Evolutionary conservation across 2,888 invertebrate genomes (phyloP), one percentile per base, ranked within the genome.

Genomic region (Fragum fragum): DNA sequence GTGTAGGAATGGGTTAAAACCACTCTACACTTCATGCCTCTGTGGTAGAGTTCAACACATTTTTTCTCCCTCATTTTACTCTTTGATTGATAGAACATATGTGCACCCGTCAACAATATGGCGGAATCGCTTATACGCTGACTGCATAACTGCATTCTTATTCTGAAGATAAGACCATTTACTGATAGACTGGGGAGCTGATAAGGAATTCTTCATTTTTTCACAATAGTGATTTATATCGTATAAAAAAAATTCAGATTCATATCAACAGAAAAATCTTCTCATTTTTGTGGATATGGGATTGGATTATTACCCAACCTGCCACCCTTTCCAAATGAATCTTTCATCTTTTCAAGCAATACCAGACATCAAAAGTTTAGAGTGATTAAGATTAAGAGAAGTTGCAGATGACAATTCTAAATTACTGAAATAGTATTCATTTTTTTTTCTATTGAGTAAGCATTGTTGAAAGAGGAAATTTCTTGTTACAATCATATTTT

Each of bases 31-130:
- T 9, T 36, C 9, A 36, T 36, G 32, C 32, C 32, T 36, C n/a
- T 36, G 32, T 36, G 32, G 5, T 36, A 36, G 18, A 29, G 68
- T 42, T 52, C 23, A 70, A 53, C 66, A 42, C 66, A 66, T 66
- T 42, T 66, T 53, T 70, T 29, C n/a, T 53, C 70, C 53, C 32
- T 70, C 55, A 55, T 55, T 71, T 71, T 36, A 29, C 61, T 57
- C 59, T 73, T 39, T 84, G 81, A 84, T 57, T 79, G 84, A 84
- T 39, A 68, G 79, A 76, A 71, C 84, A 84, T 53, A 76, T 79
- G 84, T 76, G 81, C 47, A 70, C 73, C 81, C 32, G 76, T 81
- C 84, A 84, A 71, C 78, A 29, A 53, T 32, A 66, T 42, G 42
- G 66, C 16, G 32, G 59, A 73, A 79, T 73, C 73, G 69, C 74